These are phyloP conservation scores for Drosophila nigricruria DNA, from an alignment of 2,888 invertebrate genomes.

Conservation along the genomic window DNA sequence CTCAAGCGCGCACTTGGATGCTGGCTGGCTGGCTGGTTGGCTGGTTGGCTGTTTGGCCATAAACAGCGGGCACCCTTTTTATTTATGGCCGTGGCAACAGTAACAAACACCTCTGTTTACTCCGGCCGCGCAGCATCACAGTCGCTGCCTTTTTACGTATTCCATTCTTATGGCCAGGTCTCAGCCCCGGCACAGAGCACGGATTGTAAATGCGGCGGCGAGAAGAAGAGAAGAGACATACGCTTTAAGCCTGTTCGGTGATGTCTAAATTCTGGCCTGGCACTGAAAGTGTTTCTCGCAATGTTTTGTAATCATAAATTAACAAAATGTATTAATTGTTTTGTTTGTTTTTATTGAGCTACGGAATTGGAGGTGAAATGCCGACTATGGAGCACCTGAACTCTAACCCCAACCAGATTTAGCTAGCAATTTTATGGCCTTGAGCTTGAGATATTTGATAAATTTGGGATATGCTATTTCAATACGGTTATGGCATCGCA, in stretches of 20 bases:
- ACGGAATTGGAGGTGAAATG: slow-evolving; percentile 68
- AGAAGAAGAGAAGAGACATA: slow-evolving; percentile 26
- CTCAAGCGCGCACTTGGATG: slow-evolving; percentile 43
- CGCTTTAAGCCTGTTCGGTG: slow-evolving; percentile 63
- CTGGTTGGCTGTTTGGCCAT: slow-evolving; percentile 59
- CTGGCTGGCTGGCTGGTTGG: slow-evolving; percentile 45
- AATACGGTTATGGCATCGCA: not conserved
- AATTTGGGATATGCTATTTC: slow-evolving; percentile 5
- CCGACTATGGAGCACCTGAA: slow-evolving; percentile 53
- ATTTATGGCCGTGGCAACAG: slow-evolving; percentile 73
- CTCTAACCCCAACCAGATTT: slow-evolving; percentile 10
- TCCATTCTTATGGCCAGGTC: slow-evolving; percentile 28
- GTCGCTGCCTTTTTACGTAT: slow-evolving; percentile 8
- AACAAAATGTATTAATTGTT: slow-evolving; percentile 83
- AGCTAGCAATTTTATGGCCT: slow-evolving; percentile 28
- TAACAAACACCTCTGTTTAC: slow-evolving; percentile 80
- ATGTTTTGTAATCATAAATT: slow-evolving; percentile 83
- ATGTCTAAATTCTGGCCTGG: slow-evolving; percentile 75
- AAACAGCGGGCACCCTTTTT: slow-evolving; percentile 81
- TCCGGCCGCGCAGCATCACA: slow-evolving; percentile 35
- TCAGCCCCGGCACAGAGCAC: slow-evolving; percentile 40
- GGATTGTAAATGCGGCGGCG: slow-evolving; percentile 55
- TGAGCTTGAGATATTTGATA: slow-evolving; percentile 17
- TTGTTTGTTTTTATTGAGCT: slow-evolving; percentile 77
- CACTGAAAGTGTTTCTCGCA: slow-evolving; percentile 77